phyloP scores from a whole-genome alignment of 2,888 invertebrate species.

The Ceramica pisi region DNA sequence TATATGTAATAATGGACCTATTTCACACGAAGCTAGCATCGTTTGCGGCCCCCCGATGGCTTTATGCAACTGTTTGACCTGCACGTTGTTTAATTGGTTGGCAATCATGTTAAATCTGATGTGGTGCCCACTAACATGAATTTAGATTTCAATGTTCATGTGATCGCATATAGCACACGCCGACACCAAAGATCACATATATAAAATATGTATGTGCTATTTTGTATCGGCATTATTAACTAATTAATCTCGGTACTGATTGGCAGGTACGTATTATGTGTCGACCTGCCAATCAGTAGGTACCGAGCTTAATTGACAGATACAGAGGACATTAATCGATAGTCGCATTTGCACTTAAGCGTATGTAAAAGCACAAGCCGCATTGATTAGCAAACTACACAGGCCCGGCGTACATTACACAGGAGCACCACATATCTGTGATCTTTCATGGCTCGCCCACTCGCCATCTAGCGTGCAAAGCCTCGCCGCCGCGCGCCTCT shows the following conservation, averaged over 20 bases:
- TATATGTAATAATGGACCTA: slow-evolving; percentile 56
- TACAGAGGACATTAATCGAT: background rate
- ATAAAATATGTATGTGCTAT: too few relatives aligned
- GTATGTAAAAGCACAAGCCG: background rate
- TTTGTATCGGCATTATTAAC: too few relatives aligned
- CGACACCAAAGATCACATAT: background rate
- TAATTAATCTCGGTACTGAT: too few relatives aligned
- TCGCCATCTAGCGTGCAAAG: slow-evolving; percentile 68
- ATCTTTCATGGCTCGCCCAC: slow-evolving; percentile 48
- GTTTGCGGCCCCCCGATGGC: slow-evolving; percentile 53
- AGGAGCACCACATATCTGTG: background rate
- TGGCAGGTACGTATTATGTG: too few relatives aligned
- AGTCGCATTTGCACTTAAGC: background rate
- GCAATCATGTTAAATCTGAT: slow-evolving; percentile 34
- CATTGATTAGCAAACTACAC: background rate
- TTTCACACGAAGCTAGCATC: slow-evolving; percentile 46
- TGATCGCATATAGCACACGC: too few relatives aligned
- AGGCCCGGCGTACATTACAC: background rate
- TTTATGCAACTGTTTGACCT: slow-evolving; percentile 44
- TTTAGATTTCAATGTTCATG: background rate
- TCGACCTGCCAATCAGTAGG: background rate
- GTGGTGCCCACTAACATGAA: background rate
- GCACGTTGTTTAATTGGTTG: slow-evolving; percentile 59
- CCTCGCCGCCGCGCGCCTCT: slow-evolving; percentile 51
- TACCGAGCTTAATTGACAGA: background rate